Evolutionary conservation across 1,140 invertebrate species (phyloP).

Genomic region (Gyrodactylus salaris): DNA sequence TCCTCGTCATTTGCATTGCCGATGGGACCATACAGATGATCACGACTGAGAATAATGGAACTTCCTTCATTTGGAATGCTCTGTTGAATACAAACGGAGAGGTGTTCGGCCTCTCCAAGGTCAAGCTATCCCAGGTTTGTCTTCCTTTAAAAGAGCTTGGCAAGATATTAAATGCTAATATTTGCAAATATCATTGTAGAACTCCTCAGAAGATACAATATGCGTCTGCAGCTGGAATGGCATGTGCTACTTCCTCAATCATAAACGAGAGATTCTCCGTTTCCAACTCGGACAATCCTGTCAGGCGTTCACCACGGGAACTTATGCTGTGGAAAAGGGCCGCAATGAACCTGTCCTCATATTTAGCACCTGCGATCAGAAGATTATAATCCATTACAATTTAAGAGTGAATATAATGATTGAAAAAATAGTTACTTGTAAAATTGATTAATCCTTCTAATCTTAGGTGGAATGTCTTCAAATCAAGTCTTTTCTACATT

Average conservation of each 20-base stretch:
- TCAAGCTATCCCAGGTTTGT: too few species aligned
- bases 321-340: not conserved
- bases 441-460: too few species aligned
- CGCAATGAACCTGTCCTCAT: not conserved
- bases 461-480: too few species aligned
- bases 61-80: conserved; percentile 1
- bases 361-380: not conserved
- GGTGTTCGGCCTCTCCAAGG: not conserved
- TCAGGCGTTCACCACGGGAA: not conserved
- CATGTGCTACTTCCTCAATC: not conserved
- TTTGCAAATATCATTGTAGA: not conserved
- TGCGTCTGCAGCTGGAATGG: not conserved
- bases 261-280: not conserved
- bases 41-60: not conserved
- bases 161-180: too few species aligned
- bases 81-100: not conserved
- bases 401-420: not conserved
- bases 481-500: too few species aligned
- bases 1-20: not conserved
- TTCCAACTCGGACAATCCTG: not conserved
- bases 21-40: not conserved
- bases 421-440: too few species aligned
- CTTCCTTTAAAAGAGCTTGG: not conserved
- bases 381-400: not conserved
- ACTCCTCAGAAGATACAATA: not conserved